These are phyloP conservation scores for Oryctes rhinoceros DNA, from an alignment of 1,140 invertebrate species.

Conservation along the genomic window DNA sequence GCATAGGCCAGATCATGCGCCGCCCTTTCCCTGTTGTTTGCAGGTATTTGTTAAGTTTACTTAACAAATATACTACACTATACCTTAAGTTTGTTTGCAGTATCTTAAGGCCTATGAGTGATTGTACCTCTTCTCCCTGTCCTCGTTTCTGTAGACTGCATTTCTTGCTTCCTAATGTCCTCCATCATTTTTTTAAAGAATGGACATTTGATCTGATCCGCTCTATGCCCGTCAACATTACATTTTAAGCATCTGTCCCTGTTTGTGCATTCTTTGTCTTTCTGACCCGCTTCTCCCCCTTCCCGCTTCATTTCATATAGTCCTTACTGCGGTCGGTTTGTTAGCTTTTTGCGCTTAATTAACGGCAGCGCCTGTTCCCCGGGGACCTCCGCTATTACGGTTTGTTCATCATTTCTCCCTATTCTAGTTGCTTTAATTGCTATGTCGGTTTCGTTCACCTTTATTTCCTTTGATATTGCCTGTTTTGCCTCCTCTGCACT, in stretches of 20 bases:
- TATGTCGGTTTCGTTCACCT: not conserved
- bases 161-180: not conserved
- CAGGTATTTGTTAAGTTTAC: no score
- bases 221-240: not conserved
- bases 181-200: not conserved
- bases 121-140: not conserved
- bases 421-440: not conserved
- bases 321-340: not conserved
- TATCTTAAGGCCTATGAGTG: not conserved
- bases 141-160: not conserved
- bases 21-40: no score
- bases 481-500: not conserved
- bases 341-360: not conserved
- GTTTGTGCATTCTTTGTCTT: not conserved
- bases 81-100: no score
- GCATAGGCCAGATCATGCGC: not conserved
- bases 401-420: not conserved
- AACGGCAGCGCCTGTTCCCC: not conserved
- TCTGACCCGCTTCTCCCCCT: not conserved
- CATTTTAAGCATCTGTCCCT: not conserved
- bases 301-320: not conserved
- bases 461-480: not conserved
- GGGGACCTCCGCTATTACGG: not conserved
- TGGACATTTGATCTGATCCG: slow-evolving; percentile 4
- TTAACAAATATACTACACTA: no score